phyloP scores from a whole-genome alignment of 2,888 invertebrate genomes.

The Plebejus anna region DNA sequence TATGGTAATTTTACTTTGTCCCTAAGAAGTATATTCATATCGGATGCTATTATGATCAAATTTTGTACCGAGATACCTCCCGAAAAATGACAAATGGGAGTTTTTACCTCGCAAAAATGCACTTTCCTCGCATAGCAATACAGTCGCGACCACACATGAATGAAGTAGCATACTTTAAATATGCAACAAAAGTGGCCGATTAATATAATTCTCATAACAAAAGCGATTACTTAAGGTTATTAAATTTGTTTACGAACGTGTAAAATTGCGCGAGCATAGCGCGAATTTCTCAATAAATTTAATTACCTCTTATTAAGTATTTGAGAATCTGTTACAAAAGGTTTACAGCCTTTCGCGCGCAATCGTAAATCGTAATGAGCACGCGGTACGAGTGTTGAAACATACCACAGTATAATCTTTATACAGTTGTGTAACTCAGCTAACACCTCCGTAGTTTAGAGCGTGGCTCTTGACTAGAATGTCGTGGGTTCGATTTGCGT shows the following conservation, averaged over 20 bases:
- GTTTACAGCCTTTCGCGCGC: conserved; percentile 21
- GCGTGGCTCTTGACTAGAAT: too few species aligned
- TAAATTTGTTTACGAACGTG: conserved; percentile 26
- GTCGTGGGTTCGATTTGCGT: too few species aligned
- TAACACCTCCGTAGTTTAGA: too few species aligned
- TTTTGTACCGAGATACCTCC: too few species aligned
- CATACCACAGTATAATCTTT: background rate
- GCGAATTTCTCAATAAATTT: conserved; percentile 22
- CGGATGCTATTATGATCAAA: too few species aligned
- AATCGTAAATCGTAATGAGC: conserved; percentile 1
- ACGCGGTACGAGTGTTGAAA: background rate
- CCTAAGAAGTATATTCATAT: too few species aligned
- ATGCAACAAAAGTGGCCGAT: background rate
- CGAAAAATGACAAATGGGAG: too few species aligned
- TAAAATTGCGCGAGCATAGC: conserved; percentile 30
- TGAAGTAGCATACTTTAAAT: background rate
- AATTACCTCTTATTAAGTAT: conserved; percentile 19
- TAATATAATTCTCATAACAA: background rate
- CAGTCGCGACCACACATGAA: too few species aligned
- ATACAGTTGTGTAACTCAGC: background rate
- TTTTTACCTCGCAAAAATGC: too few species aligned
- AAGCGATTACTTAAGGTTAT: background rate
- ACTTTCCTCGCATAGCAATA: too few species aligned
- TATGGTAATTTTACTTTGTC: too few species aligned
- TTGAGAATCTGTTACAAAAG: conserved; percentile 26